Evolutionary conservation across 2,113 vertebrate species (phyloP), one percentile per base, ranked within the genome.

Genomic region (rabbit (Oryctolagus cuniculus)): DNA sequence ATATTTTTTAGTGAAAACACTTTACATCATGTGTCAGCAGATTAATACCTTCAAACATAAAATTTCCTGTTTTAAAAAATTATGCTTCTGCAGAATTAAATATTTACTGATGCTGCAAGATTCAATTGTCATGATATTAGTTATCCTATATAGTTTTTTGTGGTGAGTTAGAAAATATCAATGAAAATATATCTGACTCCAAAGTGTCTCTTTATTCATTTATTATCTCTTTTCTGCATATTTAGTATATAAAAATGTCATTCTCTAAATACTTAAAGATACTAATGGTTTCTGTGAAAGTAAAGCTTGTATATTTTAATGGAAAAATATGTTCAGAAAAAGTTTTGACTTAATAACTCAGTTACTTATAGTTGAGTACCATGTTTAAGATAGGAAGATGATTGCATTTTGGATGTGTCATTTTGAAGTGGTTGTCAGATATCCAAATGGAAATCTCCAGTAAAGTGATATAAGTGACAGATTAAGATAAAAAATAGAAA

Each of bases 151-250:
- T 78, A 72, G 64, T 75, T 91, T 72, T 49, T 27, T 80, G 6
- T 75, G 77, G 70, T 87, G 80, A 66, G 34, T 92, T n/a, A 67
- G 66, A 74, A 44, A 91, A 79, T 79, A 49, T 83, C 77, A 91
- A 0, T 9, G 31, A 70, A 78, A 27, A 27, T 73, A 70, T 94
- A 66, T 64, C 77, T 72, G 31, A 64, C 34, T 83, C 53, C 53
- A 27, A 7, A 91, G 13, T 67, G 36, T 51, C n/a, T 61, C 44
- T 44, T 58, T 58, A 19, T 6, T 19, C 19, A 10, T 81, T 87
- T 88, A 66, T 88, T 94, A 83, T 83, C 67, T 51, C 36, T 91
- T 88, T 25, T 63, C 19, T 22, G 7, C 49, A 25, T 67, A 31
- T 12, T 88, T 49, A 78, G 31, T 44, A 49, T 73, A 1, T 63